Evolutionary conservation across 2,113 vertebrate species (phyloP).

Genomic region (Salvelinus alpinus): DNA sequence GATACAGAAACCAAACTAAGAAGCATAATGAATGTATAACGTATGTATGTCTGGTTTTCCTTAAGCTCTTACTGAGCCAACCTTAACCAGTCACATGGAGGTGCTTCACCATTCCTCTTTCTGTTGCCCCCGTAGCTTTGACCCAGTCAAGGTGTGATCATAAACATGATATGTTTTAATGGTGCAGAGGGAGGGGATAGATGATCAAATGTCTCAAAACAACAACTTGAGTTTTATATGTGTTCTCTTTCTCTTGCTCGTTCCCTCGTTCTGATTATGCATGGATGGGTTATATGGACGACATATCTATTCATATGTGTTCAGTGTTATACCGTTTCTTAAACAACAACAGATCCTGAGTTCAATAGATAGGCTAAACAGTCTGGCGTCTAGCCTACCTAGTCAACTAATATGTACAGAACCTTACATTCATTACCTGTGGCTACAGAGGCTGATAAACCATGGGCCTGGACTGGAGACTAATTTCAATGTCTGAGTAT

Average conservation of each 20-base stretch:
- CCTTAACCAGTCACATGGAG: not conserved
- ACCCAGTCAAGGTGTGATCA: not conserved
- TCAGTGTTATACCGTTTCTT: slow-evolving; percentile 13
- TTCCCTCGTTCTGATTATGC: not conserved
- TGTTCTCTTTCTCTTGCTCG: slow-evolving; percentile 24
- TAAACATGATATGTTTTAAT: slow-evolving; percentile 38
- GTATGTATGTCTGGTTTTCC: not conserved
- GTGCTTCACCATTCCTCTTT: not conserved
- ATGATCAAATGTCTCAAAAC: slow-evolving; percentile 33
- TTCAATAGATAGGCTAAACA: slow-evolving; percentile 45
- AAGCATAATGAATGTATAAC: slow-evolving; percentile 25
- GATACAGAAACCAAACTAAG: not conserved
- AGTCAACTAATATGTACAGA: slow-evolving; percentile 31
- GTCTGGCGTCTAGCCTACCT: slow-evolving; percentile 40
- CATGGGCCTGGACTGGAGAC: slow-evolving; percentile 43
- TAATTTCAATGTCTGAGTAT: slow-evolving; percentile 25
- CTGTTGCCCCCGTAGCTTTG: slow-evolving; percentile 14
- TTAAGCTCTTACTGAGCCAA: not conserved
- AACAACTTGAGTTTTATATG: slow-evolving; percentile 14
- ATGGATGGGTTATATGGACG: slow-evolving; percentile 10
- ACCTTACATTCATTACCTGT: slow-evolving; percentile 65
- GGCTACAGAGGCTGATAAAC: slow-evolving; percentile 51
- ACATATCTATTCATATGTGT: slow-evolving; percentile 17
- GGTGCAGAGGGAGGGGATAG: slow-evolving; percentile 19
- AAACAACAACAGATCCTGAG: slow-evolving; percentile 50